Evolutionary conservation across 2,888 invertebrate genomes (phyloP), one percentile per base, ranked within the genome.

Genomic region (Aphidoletes aphidimyza): DNA sequence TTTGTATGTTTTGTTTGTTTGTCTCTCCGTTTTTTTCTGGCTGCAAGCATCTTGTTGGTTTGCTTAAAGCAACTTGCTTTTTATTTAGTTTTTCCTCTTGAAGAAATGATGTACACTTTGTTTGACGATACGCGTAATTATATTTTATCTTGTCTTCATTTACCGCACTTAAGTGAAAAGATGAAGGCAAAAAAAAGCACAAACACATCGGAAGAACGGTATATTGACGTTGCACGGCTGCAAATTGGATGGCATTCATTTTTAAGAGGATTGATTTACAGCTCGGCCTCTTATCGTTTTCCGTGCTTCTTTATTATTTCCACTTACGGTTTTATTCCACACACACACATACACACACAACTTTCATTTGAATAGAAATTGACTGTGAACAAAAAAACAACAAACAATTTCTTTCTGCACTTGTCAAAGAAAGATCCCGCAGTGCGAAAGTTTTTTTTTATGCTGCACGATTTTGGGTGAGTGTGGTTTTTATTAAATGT

Each of bases 81-180:
- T 17, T 26, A 26, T 6, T 54, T 34, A n/a, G n/a, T 22, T 54
- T 54, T 26, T 22, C 54, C 17, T n/a, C n/a, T n/a, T n/a, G n/a
- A 11, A 30, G 22, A 69, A 69, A 69, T 69, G 69, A 69, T 69
- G 69, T 69, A 30, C 69, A 69, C 69, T 69, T 54, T 69, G 69
- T 69, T 30, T 14, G 1, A 69, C 2, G 69, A 69, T 69, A 30
- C 69, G 9, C 30, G 69, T 69, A 54, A 54, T 69, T 69, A 30
- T n/a, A 30, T 2, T n/a, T 69, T 30, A 30, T 69, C 26, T 30
- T 30, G 26, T 34, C 11, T 69, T 69, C 30, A 0, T 26, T 69
- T 69, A 34, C 69, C 69, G 34, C 30, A n/a, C 14, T 11, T 30
- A 6, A 30, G 3, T 14, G 54, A 22, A 17, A 19, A 69, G 2